Evolutionary conservation across 2,888 invertebrate genomes (phyloP), one percentile per base, ranked within the genome.

Genomic region (Yponomeuta cagnagella): DNA sequence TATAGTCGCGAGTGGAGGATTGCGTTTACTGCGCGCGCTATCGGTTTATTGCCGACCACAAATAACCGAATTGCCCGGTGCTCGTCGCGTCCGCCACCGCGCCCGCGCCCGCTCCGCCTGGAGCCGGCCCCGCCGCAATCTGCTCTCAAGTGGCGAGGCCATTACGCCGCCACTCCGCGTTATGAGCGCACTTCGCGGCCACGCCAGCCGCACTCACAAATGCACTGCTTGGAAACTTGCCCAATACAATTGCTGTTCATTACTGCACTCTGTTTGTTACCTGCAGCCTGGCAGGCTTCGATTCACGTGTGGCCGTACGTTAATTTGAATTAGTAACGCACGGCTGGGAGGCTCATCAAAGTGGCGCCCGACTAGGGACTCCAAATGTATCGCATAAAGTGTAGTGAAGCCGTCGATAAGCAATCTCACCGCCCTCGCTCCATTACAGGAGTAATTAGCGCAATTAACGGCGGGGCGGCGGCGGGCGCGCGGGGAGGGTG

Each of bases 401-500:
- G 84, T 81, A 79, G 83, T 81, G 85, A 84, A 70, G 67, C 70
- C 58, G 48, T 87, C 88, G 90, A 91, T 91, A 90, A 90, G 90
- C 90, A 90, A 91, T 90, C 90, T 89, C 85, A 82, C 85, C 85
- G 83, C 85, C 86, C 85, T 86, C 85, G 88, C 87, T 89, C 91
- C 87, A 89, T 93, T 92, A 92, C 90, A 88, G 88, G 85, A 89
- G 92, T 93, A 93, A 93, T 93, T 93, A 93, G 92, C 88, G 85
- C 93, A 92, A 93, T 93, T 93, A 93, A 91, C 93, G 88, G 81
- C 82, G 79, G 81, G 81, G 75, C 72, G 74, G 75, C 75, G 76
- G 72, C 73, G 74, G 75, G 70, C 74, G 72, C 74, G 73, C 74
- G 72, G 74, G 72, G 78, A 76, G 77, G 77, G 77, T 78, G 79